phyloP scores from a whole-genome alignment of 1,140 invertebrate species.

The Vanessa tameamea region DNA sequence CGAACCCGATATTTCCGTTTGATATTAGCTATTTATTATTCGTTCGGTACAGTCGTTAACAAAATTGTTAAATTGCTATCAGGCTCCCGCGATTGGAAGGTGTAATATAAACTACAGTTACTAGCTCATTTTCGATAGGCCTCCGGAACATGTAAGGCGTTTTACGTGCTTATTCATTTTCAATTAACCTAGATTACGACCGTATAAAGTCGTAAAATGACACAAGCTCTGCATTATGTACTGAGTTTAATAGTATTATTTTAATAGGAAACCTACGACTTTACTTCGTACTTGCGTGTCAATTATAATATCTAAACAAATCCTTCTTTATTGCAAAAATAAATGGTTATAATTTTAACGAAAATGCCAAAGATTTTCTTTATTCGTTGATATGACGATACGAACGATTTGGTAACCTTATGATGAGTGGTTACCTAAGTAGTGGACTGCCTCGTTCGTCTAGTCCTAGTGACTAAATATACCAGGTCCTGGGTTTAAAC shows the following conservation, averaged over 20 bases:
- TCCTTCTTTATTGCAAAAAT: too few species aligned
- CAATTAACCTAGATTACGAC: slow-evolving; percentile 55
- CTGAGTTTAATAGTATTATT: slow-evolving; percentile 45
- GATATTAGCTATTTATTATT: slow-evolving; percentile 71
- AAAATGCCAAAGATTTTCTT: too few species aligned
- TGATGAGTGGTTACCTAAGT: too few species aligned
- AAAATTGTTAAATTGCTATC: slow-evolving; percentile 48
- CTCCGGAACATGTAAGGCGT: slow-evolving; percentile 46
- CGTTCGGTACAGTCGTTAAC: slow-evolving; percentile 59
- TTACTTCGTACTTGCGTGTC: slow-evolving; percentile 27
- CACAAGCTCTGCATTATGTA: slow-evolving; percentile 40
- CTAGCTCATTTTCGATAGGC: slow-evolving; percentile 45
- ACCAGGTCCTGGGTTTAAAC: too few species aligned
- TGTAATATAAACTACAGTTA: slow-evolving; percentile 45
- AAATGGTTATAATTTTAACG: too few species aligned
- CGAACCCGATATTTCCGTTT: slow-evolving; percentile 74
- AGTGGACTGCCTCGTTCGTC: too few species aligned
- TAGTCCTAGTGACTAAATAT: too few species aligned
- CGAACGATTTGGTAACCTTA: too few species aligned
- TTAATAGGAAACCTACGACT: slow-evolving; percentile 29
- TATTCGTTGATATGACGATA: too few species aligned
- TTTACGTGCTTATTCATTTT: slow-evolving; percentile 49
- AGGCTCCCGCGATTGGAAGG: slow-evolving; percentile 39
- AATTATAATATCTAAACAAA: slow-evolving; percentile 8
- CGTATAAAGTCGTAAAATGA: slow-evolving; percentile 50